These are phyloP conservation scores for Corbicula japonica DNA, from an alignment of 2,888 invertebrate species.

Conservation along the genomic window DNA sequence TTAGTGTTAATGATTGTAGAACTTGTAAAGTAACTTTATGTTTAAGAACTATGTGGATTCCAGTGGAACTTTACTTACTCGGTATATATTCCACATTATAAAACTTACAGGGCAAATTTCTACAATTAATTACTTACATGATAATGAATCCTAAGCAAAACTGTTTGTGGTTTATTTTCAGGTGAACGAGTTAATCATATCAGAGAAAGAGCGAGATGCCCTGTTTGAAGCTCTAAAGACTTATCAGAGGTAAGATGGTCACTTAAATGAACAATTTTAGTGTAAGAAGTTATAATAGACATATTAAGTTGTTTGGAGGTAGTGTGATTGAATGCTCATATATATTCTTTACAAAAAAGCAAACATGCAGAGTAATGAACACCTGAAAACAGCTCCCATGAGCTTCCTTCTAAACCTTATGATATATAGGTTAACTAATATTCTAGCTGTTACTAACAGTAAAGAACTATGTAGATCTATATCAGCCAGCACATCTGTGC, in stretches of 20 bases:
- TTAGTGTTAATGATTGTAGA: too few species aligned
- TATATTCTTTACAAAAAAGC: neutral
- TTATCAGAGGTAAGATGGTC: conserved; percentile 55
- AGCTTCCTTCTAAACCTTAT: neutral
- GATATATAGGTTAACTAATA: too few species aligned
- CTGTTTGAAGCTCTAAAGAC: conserved; percentile 56
- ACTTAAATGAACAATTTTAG: neutral
- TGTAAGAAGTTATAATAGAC: neutral
- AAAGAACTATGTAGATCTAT: too few species aligned
- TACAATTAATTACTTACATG: too few species aligned
- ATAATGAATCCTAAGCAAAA: too few species aligned
- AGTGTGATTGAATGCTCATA: neutral
- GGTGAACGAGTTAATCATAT: conserved; percentile 55
- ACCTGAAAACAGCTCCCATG: neutral
- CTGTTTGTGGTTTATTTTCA: conserved; percentile 20
- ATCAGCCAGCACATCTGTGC: too few species aligned
- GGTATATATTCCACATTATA: too few species aligned
- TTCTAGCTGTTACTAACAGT: too few species aligned
- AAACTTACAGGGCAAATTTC: too few species aligned
- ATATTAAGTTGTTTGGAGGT: neutral
- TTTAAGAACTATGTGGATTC: too few species aligned
- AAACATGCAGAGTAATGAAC: neutral
- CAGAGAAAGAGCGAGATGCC: conserved; percentile 40
- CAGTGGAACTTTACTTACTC: too few species aligned
- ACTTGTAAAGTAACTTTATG: too few species aligned